Evolutionary conservation across 2,797 vertebrate genomes (phyloP), one percentile per base, ranked within the genome.

Genomic region (Lithobates pipiens): DNA sequence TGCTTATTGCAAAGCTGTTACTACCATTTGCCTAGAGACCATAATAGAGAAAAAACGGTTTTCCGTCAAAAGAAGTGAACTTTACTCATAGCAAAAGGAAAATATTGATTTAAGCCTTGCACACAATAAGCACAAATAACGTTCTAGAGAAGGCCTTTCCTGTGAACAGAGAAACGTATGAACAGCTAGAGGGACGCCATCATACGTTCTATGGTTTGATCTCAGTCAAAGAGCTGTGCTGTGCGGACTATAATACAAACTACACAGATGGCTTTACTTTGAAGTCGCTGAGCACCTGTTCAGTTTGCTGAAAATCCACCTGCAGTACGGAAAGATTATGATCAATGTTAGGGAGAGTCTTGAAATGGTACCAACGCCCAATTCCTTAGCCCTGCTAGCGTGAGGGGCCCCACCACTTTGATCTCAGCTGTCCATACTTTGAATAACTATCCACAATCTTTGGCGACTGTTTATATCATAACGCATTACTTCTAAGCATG

Each of bases 31-130:
- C 25, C 39, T 21, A 10, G 6, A 70, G 42, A 44, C 69, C 39
- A 78, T 42, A 46, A 36, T 32, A 3, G 27, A 44, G 23, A 7
- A 10, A 10, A 34, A 68, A 54, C 27, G 21, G 67, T 46, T 46
- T 65, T 29, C 54, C 68, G 15, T 44, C 25, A 5, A 77, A 83
- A 78, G 57, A 63, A 13, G 2, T 82, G 69, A 83, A 86, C 85
- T 83, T 86, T 83, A 83, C 44, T 50, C 69, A 67, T 13, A 74
- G 29, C 10, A 25, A 7, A 63, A 34, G 27, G 25, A 79, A 68
- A 83, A 79, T 83, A 83, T 86, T 83, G 54, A 83, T 86, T 83
- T 67, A 86, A 69, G 69, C 42, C 32, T 71, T 65, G 10, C 5
- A 68, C 18, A 74, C 65, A 74, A 29, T 54, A 63, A 67, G 23